A percentile compares a stretch with the other conserved stretches of the same genome.
These are phyloP conservation scores for Pharmacophagus antenor DNA, from an alignment of 2,888 invertebrate genomes.

Conservation along the genomic window DNA sequence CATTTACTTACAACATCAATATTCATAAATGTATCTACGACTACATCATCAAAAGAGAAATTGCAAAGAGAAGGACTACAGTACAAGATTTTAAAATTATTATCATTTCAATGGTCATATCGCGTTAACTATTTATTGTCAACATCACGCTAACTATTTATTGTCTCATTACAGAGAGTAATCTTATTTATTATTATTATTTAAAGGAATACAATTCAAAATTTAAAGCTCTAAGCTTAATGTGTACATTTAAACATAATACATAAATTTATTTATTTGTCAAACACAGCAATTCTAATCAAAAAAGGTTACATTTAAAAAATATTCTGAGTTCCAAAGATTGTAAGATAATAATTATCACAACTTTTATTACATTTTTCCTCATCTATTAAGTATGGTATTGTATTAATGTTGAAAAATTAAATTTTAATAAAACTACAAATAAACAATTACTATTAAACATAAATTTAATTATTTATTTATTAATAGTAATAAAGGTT, in stretches of 20 bases:
- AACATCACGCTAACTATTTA: too few species aligned
- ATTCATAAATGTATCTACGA: conserved; percentile 47
- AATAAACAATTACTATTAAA: background rate
- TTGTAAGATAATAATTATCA: conserved; percentile 17
- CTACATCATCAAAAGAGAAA: conserved; percentile 37
- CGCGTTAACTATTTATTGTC: too few species aligned
- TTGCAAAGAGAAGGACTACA: conserved; percentile 42
- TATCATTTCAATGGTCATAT: conserved; percentile 54
- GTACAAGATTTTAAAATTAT: too few species aligned
- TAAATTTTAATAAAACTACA: background rate
- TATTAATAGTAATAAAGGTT: background rate
- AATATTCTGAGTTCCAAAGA: conserved; percentile 27
- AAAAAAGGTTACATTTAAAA: conserved; percentile 30
- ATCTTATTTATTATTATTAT: conserved; percentile 20
- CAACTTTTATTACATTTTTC: conserved; percentile 4
- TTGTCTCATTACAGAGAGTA: conserved; percentile 49
- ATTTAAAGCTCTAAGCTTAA: conserved; percentile 36
- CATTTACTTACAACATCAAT: conserved; percentile 64
- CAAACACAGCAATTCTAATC: conserved; percentile 75
- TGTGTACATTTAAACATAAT: conserved; percentile 33
- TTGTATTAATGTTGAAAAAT: background rate
- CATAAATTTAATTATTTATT: background rate
- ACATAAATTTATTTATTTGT: conserved; percentile 64
- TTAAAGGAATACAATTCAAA: conserved; percentile 17
- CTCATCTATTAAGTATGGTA: background rate